phyloP scores from a whole-genome alignment of 2,797 vertebrate species.

The Babyrousa celebensis region DNA sequence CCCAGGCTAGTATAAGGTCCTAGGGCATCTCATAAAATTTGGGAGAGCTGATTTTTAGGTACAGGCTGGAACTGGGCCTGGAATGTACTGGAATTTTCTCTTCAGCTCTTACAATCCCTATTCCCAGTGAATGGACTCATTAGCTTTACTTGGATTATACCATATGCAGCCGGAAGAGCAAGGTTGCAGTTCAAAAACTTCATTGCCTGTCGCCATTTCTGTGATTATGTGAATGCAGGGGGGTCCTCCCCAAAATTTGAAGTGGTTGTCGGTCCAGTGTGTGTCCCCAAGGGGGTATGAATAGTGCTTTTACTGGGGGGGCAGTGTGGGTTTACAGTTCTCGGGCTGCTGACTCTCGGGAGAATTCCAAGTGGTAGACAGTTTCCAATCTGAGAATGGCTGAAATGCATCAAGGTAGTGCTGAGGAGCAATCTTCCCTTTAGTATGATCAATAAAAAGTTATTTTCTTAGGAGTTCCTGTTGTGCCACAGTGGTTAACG shows the following conservation, averaged over 20 bases:
- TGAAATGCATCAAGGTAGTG: neutral
- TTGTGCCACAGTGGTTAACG: no score
- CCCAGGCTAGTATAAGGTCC: neutral
- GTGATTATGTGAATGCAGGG: neutral
- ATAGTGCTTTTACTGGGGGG: neutral
- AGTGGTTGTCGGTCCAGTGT: neutral
- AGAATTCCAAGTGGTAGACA: neutral
- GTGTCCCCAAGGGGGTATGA: neutral
- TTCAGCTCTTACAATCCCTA: neutral
- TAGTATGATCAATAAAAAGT: neutral
- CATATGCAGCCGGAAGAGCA: neutral
- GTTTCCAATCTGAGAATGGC: neutral
- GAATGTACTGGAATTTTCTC: neutral
- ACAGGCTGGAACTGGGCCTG: neutral
- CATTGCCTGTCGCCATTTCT: neutral
- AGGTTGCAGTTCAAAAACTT: neutral
- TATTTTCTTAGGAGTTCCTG: conserved; percentile 1
- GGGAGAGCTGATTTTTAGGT: neutral
- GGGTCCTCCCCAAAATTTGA: neutral
- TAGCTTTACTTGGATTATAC: neutral
- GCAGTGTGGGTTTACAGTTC: neutral
- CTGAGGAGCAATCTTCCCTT: neutral
- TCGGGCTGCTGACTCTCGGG: neutral
- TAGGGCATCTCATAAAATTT: neutral
- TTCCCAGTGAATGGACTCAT: neutral